Evolutionary conservation across 1,140 invertebrate species (phyloP), one percentile per base, ranked within the genome.

Genomic region (Stratiolaelaps scimitus): DNA sequence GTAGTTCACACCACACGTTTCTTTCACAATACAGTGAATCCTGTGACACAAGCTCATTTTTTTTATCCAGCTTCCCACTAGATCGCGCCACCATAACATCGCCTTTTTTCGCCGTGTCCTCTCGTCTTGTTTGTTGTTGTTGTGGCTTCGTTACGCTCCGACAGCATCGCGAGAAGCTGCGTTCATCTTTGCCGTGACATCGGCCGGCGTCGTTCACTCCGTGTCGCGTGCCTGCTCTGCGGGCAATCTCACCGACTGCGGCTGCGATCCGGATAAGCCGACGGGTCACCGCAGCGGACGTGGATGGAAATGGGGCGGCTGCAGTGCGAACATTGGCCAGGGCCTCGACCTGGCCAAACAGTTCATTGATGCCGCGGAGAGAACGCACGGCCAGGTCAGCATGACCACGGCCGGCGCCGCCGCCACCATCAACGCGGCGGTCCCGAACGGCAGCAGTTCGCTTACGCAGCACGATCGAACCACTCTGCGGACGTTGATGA

Each of bases 231-330:
- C 81, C 4, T 85, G 83, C 73, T 82, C 78, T 69, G 79, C 79
- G 1, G 83, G 83, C 17, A 83, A 83, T 72, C 72, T 85, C 43
- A 83, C 82, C 2, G 82, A 83, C 69, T 85, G 83, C 71, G 79
- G 79, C 56, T 85, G 83, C 73, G 82, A 84, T 72, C 76, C 78
- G 70, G 73, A 72, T 65, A 76, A 75, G 68, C 69, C 64, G 34
- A 76, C 79, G 67, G 80, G 79, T 4, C 72, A 76, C 71, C 75
- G 68, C 43, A 78, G 78, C 2, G 75, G 78, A 1, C 81, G 81
- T 69, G 80, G 80, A n/a, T 83, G 81, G 82, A 83, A 82, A 72
- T 84, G 82, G 83, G 82, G 81, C 6, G 83, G 82, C 4, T 84
- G 83, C 73, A 82, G 80, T 77, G 83, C 84, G 76, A 83, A 84